Percentiles rank a stretch among this genome's conserved stretches.
Evolutionary conservation across 2,797 vertebrate species (phyloP).

Genomic region (Rhynchonycteris naso): DNA sequence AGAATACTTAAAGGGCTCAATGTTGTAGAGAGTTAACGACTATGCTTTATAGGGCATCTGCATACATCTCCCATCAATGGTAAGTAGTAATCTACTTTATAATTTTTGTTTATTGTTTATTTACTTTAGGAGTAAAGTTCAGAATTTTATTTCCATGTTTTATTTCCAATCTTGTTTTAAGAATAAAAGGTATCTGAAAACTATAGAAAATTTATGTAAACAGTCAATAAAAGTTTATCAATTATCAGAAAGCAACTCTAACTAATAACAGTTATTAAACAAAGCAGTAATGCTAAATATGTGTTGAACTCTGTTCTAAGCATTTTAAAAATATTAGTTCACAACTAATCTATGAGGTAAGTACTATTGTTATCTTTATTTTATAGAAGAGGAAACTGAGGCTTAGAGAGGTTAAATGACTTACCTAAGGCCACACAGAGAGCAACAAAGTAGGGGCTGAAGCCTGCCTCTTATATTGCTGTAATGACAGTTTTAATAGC

Average conservation of each 20-base stretch:
- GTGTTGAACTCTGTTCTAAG: background rate
- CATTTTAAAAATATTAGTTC: constrained; percentile 14
- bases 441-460: background rate
- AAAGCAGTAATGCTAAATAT: background rate
- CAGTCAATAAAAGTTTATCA: background rate
- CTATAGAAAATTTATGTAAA: constrained; percentile 18
- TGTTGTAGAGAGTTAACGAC: background rate
- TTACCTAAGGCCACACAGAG: background rate
- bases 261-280: background rate
- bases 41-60: background rate
- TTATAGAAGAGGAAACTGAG: background rate
- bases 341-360: background rate
- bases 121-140: background rate
- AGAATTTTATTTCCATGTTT: constrained; percentile 11
- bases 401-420: background rate
- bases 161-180: constrained; percentile 37
- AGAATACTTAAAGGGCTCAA: background rate
- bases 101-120: background rate
- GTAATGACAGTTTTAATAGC: background rate
- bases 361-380: background rate
- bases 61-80: background rate
- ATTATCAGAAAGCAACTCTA: constrained; percentile 8
- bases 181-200: constrained; percentile 23
- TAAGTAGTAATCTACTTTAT: constrained; percentile 21
- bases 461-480: background rate